phyloP scores from a whole-genome alignment of 2,888 invertebrate species.

The Hirudinaria manillensis region DNA sequence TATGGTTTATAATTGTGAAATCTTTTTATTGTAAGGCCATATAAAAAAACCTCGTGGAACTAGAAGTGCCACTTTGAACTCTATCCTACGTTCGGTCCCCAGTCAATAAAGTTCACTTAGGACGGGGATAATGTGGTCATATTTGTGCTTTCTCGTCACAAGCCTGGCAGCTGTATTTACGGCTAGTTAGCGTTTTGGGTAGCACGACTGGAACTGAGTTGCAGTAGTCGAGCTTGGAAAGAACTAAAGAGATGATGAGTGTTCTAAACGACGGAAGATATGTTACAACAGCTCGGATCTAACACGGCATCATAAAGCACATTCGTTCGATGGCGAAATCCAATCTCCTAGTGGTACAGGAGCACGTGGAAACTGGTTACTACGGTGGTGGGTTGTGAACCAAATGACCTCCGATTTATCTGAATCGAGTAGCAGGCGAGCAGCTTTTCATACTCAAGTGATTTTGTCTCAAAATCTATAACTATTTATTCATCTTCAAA shows the following conservation, averaged over 20 bases:
- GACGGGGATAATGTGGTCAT: slow-evolving; percentile 8
- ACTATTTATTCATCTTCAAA: too few relatives aligned
- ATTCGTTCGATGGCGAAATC: background rate
- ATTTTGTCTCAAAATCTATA: too few relatives aligned
- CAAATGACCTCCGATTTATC: background rate
- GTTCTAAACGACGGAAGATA: background rate
- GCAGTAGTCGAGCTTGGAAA: slow-evolving; percentile 10
- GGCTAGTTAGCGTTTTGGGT: background rate
- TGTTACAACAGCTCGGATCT: background rate
- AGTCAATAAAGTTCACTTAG: background rate
- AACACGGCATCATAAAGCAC: background rate
- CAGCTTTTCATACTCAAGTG: background rate
- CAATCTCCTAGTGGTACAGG: background rate
- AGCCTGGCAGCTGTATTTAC: slow-evolving; percentile 4
- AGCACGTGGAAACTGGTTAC: too few relatives aligned
- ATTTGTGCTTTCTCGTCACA: slow-evolving; percentile 3
- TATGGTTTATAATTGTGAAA: too few relatives aligned
- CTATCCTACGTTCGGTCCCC: background rate
- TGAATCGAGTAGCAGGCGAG: background rate
- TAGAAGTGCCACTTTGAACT: background rate
- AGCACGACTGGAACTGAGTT: slow-evolving; percentile 9
- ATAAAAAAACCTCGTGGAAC: too few relatives aligned
- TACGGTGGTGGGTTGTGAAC: background rate
- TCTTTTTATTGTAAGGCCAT: too few relatives aligned
- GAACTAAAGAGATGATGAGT: background rate